Evolutionary conservation across 2,888 invertebrate species (phyloP).

Genomic region (Neoitamus cyanurus): DNA sequence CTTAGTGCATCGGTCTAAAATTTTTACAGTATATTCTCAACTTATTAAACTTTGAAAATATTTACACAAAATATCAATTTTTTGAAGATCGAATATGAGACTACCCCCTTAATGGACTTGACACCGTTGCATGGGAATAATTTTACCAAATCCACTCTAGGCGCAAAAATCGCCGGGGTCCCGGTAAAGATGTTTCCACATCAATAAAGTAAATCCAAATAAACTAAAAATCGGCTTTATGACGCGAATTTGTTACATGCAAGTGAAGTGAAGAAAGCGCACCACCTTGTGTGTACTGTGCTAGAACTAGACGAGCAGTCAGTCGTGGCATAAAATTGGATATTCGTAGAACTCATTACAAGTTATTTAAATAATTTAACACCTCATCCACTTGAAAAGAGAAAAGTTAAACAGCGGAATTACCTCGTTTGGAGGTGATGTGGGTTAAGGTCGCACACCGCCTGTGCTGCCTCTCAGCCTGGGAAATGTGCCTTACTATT

Average conservation of each 20-base stretch:
- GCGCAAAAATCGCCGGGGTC: too few species aligned
- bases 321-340: not conserved
- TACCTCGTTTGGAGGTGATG: not conserved
- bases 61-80: too few species aligned
- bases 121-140: too few species aligned
- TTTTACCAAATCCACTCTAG: too few species aligned
- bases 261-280: not conserved
- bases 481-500: not conserved
- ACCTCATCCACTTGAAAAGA: not conserved
- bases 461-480: not conserved
- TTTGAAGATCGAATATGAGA: too few species aligned
- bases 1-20: too few species aligned
- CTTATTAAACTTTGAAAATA: too few species aligned
- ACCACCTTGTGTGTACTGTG: not conserved
- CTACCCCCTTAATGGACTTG: too few species aligned
- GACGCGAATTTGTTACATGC: not conserved
- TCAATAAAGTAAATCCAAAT: too few species aligned
- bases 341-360: not conserved
- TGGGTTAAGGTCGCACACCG: not conserved
- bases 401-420: conserved; percentile 26
- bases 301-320: not conserved
- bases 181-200: too few species aligned
- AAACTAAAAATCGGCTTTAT: not conserved
- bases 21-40: too few species aligned
- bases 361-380: conserved; percentile 16